Evolutionary conservation across 2,113 vertebrate genomes (phyloP), one percentile per base, ranked within the genome.

Genomic region (Tretioscincus oriximinensis): DNA sequence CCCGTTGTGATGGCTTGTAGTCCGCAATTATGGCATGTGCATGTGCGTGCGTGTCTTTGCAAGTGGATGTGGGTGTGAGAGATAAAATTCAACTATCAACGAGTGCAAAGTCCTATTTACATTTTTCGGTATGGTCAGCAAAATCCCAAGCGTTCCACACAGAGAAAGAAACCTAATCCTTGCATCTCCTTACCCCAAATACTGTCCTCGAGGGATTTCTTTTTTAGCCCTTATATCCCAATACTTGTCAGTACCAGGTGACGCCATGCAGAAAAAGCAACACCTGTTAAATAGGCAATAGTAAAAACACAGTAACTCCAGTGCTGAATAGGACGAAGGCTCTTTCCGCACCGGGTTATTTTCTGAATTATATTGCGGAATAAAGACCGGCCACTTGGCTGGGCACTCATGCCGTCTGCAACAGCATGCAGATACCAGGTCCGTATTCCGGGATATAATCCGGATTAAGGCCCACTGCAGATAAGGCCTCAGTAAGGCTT

Each of bases 221-320:
- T 2, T 85, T 90, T 91, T 92, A 93, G 91, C 92, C 91, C 92
- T 93, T 93, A 87, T 89, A 92, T 81, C 86, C 87, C 81, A 67
- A 83, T n/a, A 89, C 31, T 73, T 83, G 87, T 51, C 86, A 80
- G 73, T 88, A 87, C 87, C 77, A 4, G 0, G 75, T 76, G 88
- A 89, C 31, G 1, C 26, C 82, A 81, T 41, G 35, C 82, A 58
- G 28, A 58, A 58, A 51, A 76, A 60, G 0, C 11, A 90, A 87
- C 90, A 90, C 41, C 92, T 6, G 21, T 78, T 88, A 86, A 70
- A 58, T 80, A 84, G 83, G 73, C 67, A 90, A 80, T 77, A 84
- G 64, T 77, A 82, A 74, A 10, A 84, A 91, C 83, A 82, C 29
- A 78, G 83, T 20, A 84, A 83, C 54, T 85, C 84, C 84, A 90